These are phyloP conservation scores for Leuciscus waleckii DNA, from an alignment of 2,797 vertebrate species.

Conservation along the genomic window DNA sequence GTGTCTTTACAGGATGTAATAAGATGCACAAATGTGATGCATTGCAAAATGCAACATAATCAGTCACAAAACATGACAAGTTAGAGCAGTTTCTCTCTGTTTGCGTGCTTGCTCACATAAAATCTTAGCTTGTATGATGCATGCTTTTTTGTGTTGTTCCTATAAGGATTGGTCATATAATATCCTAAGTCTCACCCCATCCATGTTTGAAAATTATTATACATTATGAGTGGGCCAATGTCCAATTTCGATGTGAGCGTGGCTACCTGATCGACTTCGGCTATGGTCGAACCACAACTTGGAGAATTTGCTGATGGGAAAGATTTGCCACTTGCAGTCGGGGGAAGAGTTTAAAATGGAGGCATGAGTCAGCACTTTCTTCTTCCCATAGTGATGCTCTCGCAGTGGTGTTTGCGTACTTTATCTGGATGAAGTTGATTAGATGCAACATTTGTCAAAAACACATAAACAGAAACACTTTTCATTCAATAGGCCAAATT, in stretches of 20 bases:
- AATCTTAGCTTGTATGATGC: background rate
- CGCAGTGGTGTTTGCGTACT: background rate
- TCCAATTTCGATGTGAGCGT: background rate
- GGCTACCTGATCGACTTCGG: background rate
- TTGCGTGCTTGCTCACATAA: background rate
- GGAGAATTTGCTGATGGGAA: no score
- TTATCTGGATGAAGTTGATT: background rate
- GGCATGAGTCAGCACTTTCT: background rate
- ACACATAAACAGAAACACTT: background rate
- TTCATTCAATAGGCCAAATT: background rate
- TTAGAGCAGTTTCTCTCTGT: background rate
- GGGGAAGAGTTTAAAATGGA: background rate
- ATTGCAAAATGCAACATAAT: background rate
- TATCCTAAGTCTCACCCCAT: background rate
- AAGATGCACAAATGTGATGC: background rate
- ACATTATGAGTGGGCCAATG: background rate
- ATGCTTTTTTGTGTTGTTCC: background rate
- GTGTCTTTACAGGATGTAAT: background rate
- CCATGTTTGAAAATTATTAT: background rate
- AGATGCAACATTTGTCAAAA: background rate
- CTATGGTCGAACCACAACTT: background rate
- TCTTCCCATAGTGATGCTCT: background rate
- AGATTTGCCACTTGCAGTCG: background rate
- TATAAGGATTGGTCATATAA: background rate
- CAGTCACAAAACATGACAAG: background rate